Evolutionary conservation across 2,113 vertebrate genomes (phyloP), one percentile per base, ranked within the genome.

Genomic region (Pelecanoides urinatrix): DNA sequence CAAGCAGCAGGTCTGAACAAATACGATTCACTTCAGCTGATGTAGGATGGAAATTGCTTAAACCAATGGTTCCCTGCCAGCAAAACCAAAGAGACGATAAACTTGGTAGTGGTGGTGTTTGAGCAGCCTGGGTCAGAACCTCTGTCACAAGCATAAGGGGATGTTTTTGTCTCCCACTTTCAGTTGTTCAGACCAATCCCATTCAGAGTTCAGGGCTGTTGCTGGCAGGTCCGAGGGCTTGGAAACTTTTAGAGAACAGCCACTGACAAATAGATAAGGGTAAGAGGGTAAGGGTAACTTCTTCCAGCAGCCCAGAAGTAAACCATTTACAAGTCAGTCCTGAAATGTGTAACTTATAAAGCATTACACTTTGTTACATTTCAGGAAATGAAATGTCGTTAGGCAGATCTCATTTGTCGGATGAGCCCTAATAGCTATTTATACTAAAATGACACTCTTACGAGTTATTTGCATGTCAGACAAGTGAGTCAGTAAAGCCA

Each of bases 401-500:
- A 90, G 89, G 70, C 84, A 90, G 78, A 58, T 94, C 56, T 87
- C 56, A 12, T 94, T 97, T 96, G 87, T 94, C 91, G 92, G 91
- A 92, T 55, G 70, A 95, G 53, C 73, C 26, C 44, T 94, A 94
- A 95, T 80, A 95, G 76, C 86, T 96, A 88, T 95, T 96, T 92
- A 68, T 91, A 82, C 80, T 53, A 50, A 92, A 96, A 95, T 67
- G 36, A 92, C 86, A 91, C 49, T 95, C 80, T 80, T 71, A 78
- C 7, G 17, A 72, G 90, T 96, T 92, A 87, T 88, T 94, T 96
- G 84, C 87, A 72, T 95, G 80, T 91, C 91, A 95, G 94, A 96
- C 77, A 87, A 95, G 70, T 91, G 91, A 96, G 91, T 96, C 95
- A 97, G 89, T 87, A 74, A 91, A 95, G 84, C 68, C 87, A 78